Percentiles rank a stretch among this genome's conserved stretches.
These are phyloP conservation scores for Acanthosepion lycidas DNA, from an alignment of 2,888 invertebrate genomes.

Conservation along the genomic window DNA sequence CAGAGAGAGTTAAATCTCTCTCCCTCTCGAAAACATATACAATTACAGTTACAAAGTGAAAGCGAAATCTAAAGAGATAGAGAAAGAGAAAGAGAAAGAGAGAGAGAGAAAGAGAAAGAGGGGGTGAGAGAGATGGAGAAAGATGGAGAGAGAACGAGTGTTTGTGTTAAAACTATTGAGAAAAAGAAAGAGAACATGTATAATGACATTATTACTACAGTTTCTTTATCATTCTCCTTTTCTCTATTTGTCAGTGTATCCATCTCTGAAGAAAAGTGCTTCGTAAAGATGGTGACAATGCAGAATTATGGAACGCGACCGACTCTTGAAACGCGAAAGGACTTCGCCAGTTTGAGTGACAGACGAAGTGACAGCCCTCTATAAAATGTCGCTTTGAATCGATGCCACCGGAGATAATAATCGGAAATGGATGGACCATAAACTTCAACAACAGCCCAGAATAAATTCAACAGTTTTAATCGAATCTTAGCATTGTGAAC, in stretches of 20 bases:
- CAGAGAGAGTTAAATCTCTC: too few species aligned
- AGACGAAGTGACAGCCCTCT: slow-evolving; percentile 6
- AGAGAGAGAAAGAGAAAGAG: background rate
- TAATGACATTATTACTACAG: too few species aligned
- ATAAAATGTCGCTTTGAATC: slow-evolving; percentile 18
- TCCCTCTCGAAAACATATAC: too few species aligned
- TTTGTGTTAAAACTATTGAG: too few species aligned
- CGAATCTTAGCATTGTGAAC: slow-evolving; percentile 41
- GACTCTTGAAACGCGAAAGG: background rate
- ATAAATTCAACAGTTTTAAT: slow-evolving; percentile 46
- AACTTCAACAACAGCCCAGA: slow-evolving; percentile 38
- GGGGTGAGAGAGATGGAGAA: background rate
- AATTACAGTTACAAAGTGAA: too few species aligned
- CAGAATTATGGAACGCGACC: background rate
- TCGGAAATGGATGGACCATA: slow-evolving; percentile 42
- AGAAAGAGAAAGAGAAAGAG: background rate
- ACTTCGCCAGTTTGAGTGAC: background rate
- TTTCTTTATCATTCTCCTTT: background rate
- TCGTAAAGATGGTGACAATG: background rate
- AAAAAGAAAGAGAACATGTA: too few species aligned
- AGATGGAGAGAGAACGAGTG: too few species aligned
- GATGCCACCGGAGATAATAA: background rate
- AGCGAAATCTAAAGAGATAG: too few species aligned
- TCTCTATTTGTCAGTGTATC: background rate
- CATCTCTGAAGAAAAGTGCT: background rate